These are phyloP conservation scores for Mesorhabditis belari DNA, from an alignment of 2,888 invertebrate species.

Conservation along the genomic window DNA sequence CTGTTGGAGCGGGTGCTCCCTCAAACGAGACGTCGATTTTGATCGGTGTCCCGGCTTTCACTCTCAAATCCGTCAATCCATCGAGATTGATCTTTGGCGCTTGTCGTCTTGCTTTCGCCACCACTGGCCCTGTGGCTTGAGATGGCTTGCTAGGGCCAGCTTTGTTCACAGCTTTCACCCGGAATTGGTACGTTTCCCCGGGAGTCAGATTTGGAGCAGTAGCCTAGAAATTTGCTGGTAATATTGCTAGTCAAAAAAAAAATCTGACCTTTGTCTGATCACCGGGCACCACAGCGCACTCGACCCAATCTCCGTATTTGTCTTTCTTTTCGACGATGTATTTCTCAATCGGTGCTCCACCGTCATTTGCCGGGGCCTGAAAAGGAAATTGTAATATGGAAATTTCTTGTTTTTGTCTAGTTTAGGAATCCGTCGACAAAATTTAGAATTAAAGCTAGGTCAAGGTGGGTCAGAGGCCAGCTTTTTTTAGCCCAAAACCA, in stretches of 20 bases:
- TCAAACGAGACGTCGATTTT: slow-evolving; percentile 87
- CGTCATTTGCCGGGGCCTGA: slow-evolving; percentile 84
- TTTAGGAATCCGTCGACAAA: too few species aligned
- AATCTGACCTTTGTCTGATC: slow-evolving; percentile 44
- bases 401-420: too few species aligned
- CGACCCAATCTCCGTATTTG: slow-evolving; percentile 51
- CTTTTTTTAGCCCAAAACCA: too few species aligned
- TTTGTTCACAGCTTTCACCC: slow-evolving; percentile 64
- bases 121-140: slow-evolving; percentile 75
- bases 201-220: slow-evolving; percentile 80
- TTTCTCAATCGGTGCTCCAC: slow-evolving; percentile 73
- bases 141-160: too few species aligned
- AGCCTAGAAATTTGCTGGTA: too few species aligned
- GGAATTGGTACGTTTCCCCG: slow-evolving; percentile 82
- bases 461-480: too few species aligned
- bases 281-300: slow-evolving; percentile 47
- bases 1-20: slow-evolving; percentile 86
- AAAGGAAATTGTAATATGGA: too few species aligned
- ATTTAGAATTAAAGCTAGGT: too few species aligned
- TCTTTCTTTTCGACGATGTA: slow-evolving; percentile 54
- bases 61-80: slow-evolving; percentile 78
- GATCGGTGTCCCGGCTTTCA: slow-evolving; percentile 82
- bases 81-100: slow-evolving; percentile 84
- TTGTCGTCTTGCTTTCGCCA: slow-evolving; percentile 67
- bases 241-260: too few species aligned